Conservation (phyloP, 1,140 invertebrate genomes). For the Lepidurus packardi region DNA sequence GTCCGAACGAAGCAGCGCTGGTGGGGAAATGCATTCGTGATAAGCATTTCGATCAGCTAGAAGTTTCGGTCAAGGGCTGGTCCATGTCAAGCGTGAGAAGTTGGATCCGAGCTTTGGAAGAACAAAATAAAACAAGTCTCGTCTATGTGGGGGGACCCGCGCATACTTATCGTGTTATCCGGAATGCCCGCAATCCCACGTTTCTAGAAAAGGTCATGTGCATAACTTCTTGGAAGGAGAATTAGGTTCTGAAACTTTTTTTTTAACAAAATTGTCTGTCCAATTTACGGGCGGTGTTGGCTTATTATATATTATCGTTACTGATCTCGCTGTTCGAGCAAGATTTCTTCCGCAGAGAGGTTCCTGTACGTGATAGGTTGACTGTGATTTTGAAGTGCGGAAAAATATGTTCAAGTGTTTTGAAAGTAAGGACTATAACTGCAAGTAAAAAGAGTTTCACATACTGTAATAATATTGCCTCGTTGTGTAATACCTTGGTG, state of each 20-base stretch:
- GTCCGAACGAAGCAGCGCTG: slow-evolving; percentile 20
- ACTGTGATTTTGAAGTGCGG: slow-evolving; percentile 18
- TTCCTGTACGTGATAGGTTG: slow-evolving; percentile 18
- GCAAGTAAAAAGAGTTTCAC: not conserved
- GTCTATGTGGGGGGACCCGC: slow-evolving; percentile 16
- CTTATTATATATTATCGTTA: not conserved
- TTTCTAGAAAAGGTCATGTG: slow-evolving; percentile 33
- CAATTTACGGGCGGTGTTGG: not conserved
- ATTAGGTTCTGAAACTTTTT: not conserved
- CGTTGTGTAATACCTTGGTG: not conserved
- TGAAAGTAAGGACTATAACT: not conserved
- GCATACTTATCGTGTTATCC: slow-evolving; percentile 25
- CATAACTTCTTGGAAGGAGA: slow-evolving; percentile 32
- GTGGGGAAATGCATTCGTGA: slow-evolving; percentile 32
- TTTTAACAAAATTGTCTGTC: not conserved
- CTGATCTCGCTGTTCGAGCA: not conserved
- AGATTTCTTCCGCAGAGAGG: not conserved
- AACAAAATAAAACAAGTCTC: slow-evolving; percentile 1
- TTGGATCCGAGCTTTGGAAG: slow-evolving; percentile 29
- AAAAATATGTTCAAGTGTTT: not conserved
- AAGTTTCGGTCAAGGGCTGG: slow-evolving; percentile 27
- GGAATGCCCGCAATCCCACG: slow-evolving; percentile 18
- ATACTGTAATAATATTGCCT: not conserved
- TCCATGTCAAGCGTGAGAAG: slow-evolving; percentile 22
- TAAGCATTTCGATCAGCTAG: slow-evolving; percentile 26